These are phyloP conservation scores for Hyalella azteca DNA, from an alignment of 2,888 invertebrate genomes.

Conservation along the genomic window DNA sequence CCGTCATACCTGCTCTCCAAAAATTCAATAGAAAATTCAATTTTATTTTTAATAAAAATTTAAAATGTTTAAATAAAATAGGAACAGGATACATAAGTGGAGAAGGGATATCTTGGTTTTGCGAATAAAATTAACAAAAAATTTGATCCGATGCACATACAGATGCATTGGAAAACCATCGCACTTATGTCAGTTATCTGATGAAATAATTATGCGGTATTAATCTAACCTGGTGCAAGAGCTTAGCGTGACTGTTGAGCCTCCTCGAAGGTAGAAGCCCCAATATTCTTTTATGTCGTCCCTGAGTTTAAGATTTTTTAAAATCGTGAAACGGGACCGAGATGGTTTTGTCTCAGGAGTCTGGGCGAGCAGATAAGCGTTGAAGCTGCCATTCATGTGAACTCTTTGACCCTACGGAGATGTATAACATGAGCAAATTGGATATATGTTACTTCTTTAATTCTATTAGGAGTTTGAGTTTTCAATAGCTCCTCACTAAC, in stretches of 20 bases:
- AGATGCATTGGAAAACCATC: too few relatives aligned
- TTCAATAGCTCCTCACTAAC: not conserved
- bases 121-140: too few relatives aligned
- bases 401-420: slow-evolving; percentile 46
- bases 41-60: too few relatives aligned
- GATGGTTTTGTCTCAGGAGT: slow-evolving; percentile 7
- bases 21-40: too few relatives aligned
- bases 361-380: slow-evolving; percentile 43
- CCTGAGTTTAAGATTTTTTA: slow-evolving; percentile 72
- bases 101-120: too few relatives aligned
- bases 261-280: slow-evolving; percentile 79
- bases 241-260: slow-evolving; percentile 76
- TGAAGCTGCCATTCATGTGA: slow-evolving; percentile 56
- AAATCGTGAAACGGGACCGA: slow-evolving; percentile 67
- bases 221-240: slow-evolving; percentile 74
- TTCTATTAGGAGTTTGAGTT: not conserved
- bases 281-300: slow-evolving; percentile 84
- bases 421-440: not conserved
- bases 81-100: too few relatives aligned
- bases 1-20: slow-evolving; percentile 81
- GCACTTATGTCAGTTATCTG: too few relatives aligned
- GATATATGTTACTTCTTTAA: not conserved
- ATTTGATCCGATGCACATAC: too few relatives aligned
- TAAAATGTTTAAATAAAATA: too few relatives aligned
- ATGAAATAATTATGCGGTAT: too few relatives aligned